Evolutionary conservation across 2,797 vertebrate species (phyloP).

Genomic region (Semotilus atromaculatus): DNA sequence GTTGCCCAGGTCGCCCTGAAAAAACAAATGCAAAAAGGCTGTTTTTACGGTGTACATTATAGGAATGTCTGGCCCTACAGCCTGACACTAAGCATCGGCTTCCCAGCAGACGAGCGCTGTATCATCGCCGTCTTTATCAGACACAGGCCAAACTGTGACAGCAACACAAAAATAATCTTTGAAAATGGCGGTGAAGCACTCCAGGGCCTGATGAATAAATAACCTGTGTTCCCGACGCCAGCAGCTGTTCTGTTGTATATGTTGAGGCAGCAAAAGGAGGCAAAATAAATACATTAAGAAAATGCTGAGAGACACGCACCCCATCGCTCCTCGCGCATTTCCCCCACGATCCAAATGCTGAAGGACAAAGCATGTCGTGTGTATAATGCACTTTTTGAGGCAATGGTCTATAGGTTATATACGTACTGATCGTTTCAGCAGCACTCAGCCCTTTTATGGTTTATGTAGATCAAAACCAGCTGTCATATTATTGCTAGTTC

Average conservation of each 20-base stretch:
- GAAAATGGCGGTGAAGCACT: slow-evolving; percentile 71
- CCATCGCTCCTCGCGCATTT: slow-evolving; percentile 36
- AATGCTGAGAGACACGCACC: slow-evolving; percentile 50
- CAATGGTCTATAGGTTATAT: slow-evolving; percentile 22
- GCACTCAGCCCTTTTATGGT: slow-evolving; percentile 17
- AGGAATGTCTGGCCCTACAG: slow-evolving; percentile 47
- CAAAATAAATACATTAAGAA: slow-evolving; percentile 69
- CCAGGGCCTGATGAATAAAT: slow-evolving; percentile 79
- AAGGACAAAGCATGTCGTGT: slow-evolving; percentile 41
- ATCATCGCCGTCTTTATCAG: slow-evolving; percentile 65
- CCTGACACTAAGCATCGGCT: slow-evolving; percentile 43
- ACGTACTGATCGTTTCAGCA: slow-evolving; percentile 1
- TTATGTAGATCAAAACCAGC: slow-evolving; percentile 2
- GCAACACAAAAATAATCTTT: slow-evolving; percentile 74
- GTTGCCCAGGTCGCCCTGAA: slow-evolving; percentile 64
- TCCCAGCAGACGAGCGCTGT: slow-evolving; percentile 54
- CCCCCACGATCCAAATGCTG: slow-evolving; percentile 28
- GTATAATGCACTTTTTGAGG: slow-evolving; percentile 46
- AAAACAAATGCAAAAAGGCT: slow-evolving; percentile 68
- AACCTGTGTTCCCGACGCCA: slow-evolving; percentile 66
- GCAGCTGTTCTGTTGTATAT: slow-evolving; percentile 68
- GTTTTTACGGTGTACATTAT: slow-evolving; percentile 54
- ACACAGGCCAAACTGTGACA: slow-evolving; percentile 67
- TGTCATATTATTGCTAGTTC: slow-evolving; percentile 7
- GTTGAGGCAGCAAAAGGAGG: slow-evolving; percentile 66